These are phyloP conservation scores for Littorina saxatilis DNA, from an alignment of 1,140 invertebrate species.

Conservation along the genomic window DNA sequence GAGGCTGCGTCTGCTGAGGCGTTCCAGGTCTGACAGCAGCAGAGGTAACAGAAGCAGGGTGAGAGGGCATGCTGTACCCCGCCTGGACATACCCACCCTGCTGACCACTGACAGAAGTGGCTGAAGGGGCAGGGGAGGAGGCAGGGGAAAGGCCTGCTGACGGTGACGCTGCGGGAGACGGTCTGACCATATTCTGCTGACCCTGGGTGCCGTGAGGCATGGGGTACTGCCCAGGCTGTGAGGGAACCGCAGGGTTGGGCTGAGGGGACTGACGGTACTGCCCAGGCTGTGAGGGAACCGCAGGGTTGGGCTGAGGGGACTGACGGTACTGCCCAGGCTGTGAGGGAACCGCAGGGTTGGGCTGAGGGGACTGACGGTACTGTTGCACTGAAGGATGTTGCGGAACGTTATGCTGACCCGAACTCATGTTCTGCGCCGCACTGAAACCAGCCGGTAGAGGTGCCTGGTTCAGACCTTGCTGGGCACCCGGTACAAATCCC, in stretches of 20 bases:
- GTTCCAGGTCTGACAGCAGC: constrained; percentile 2
- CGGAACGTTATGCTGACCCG: neutral
- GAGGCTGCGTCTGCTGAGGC: neutral
- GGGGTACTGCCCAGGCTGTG: neutral
- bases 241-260: neutral
- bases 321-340: neutral
- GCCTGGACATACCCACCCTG: neutral
- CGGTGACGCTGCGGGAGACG: neutral
- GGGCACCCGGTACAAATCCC: neutral
- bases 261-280: constrained; percentile 15
- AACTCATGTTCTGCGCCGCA: neutral
- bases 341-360: neutral
- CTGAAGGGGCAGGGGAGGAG: neutral
- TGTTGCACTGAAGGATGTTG: constrained; percentile 36
- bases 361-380: neutral
- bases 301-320: neutral
- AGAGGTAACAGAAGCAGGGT: neutral
- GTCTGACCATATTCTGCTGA: constrained; percentile 15
- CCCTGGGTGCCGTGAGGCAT: neutral
- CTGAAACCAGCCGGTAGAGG: neutral
- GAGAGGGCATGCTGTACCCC: neutral
- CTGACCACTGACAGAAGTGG: neutral
- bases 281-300: neutral
- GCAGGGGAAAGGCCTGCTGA: neutral
- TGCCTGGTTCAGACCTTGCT: neutral